Percentiles rank a stretch among this genome's conserved stretches.
Evolutionary conservation across 2,797 vertebrate species (phyloP).

Genomic region (Pelochelys cantorii): DNA sequence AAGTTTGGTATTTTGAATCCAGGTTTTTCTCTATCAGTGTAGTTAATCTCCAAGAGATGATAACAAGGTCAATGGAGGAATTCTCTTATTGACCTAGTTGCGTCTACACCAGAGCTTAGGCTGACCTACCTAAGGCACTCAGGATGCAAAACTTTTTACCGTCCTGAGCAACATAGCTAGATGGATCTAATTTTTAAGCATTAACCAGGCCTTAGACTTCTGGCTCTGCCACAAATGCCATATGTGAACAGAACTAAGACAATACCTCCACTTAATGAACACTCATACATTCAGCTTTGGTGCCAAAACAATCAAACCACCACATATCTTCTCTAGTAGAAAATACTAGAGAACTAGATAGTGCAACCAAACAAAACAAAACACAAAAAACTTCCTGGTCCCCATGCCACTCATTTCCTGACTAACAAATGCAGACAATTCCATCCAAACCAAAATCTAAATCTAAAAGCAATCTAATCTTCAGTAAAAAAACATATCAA

Average conservation of each 20-base stretch:
- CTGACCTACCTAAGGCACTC: not conserved
- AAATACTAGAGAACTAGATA: not conserved
- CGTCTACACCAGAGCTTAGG: not conserved
- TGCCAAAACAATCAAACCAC: not conserved
- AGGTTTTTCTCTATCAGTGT: not conserved
- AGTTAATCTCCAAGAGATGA: not conserved
- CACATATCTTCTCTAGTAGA: not conserved
- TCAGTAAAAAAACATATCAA: not conserved
- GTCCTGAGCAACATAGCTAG: not conserved
- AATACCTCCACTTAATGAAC: not conserved
- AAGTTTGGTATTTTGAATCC: not conserved
- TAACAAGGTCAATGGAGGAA: not conserved
- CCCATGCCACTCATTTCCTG: fast-evolving
- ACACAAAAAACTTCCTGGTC: not conserved
- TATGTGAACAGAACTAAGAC: fast-evolving
- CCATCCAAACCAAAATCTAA: fast-evolving
- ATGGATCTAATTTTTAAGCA: not conserved
- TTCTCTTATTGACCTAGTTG: not conserved
- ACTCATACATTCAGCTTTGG: not conserved
- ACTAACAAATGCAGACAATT: not conserved
- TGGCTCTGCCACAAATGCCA: not conserved
- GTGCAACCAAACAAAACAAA: fast-evolving
- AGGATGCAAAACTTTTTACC: not conserved
- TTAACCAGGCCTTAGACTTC: not conserved
- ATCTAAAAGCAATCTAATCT: not conserved